Evolutionary conservation across 2,113 vertebrate genomes (phyloP), one percentile per base, ranked within the genome.

Genomic region (Alaudala cheleensis): DNA sequence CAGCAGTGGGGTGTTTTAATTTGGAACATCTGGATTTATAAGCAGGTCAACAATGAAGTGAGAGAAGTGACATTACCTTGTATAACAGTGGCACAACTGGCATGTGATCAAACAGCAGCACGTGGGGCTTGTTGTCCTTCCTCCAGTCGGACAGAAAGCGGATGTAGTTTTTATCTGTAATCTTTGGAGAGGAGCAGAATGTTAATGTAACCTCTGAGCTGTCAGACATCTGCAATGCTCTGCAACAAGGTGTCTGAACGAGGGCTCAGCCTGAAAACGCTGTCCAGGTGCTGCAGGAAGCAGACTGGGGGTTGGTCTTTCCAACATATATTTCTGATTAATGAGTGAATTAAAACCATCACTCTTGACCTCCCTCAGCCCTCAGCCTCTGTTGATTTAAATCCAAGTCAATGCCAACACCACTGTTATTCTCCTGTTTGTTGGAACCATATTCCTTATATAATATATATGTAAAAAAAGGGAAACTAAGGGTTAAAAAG

Each of bases 81-180:
- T 98, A 99, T 0, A 99, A 80, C 9, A 99, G 96, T 0, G 99
- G 99, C 53, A 98, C 98, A 1, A 47, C 87, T 10, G 99, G 98
- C 95, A 98, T 97, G 77, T 99, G 99, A 96, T 99, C 99, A 16
- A 99, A 99, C 28, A 99, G 98, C 51, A 99, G 98, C 81, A 99
- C 98, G 0, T 98, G 99, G 11, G 99, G 99, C 92, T 99, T 99
- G 95, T 99, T 99, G 72, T 99, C 98, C 14, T 98, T 98, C 86
- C 99, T 98, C 99, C 99, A 99, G 95, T 98, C 98, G 18, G 98
- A 99, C 64, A 99, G 96, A 92, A 99, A 99, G 71, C 86, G 91
- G 67, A 98, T 29, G 66, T 99, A 98, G 93, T 99, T 99, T 88
- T 98, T 98, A 97, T 98, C 98, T n/a, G 98, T 99, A 54, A 99